Percentiles rank a stretch among this genome's conserved stretches.
phyloP scores from a whole-genome alignment of 2,888 invertebrate genomes.

The Hyles lineata region DNA sequence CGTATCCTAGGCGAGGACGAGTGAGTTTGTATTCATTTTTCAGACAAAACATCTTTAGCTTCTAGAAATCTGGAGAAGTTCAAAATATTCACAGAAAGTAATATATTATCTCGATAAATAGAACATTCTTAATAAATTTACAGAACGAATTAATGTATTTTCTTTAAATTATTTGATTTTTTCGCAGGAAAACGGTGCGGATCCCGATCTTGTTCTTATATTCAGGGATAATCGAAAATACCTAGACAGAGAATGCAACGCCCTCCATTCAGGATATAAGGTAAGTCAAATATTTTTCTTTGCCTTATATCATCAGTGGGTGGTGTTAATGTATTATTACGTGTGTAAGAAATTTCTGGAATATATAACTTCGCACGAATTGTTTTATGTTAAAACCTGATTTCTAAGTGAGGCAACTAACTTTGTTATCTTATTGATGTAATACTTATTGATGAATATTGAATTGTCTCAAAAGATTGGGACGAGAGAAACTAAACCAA shows the following conservation, averaged over 20 bases:
- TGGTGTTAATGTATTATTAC: not conserved
- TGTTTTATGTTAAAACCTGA: too few relatives aligned
- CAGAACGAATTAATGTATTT: not conserved
- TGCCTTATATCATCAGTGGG: not conserved
- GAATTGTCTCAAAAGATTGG: not conserved
- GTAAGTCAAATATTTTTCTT: not conserved
- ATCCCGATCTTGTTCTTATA: not conserved
- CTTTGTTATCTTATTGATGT: too few relatives aligned
- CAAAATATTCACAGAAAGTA: not conserved
- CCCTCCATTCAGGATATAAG: conserved; percentile 1
- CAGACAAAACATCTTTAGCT: not conserved
- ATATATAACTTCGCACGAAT: not conserved
- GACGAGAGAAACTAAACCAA: not conserved
- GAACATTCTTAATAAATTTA: not conserved
- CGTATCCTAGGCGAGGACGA: conserved; percentile 8
- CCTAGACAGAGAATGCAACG: not conserved
- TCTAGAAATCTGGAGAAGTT: not conserved
- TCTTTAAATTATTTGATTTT: not conserved
- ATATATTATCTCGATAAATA: not conserved
- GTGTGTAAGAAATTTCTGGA: not conserved
- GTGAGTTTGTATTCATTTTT: not conserved
- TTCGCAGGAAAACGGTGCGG: conserved; percentile 2
- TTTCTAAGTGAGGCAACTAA: too few relatives aligned
- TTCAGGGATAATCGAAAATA: not conserved
- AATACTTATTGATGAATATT: not conserved